Evolutionary conservation across 2,888 invertebrate species (phyloP).

Genomic region (Eulithis testata): DNA sequence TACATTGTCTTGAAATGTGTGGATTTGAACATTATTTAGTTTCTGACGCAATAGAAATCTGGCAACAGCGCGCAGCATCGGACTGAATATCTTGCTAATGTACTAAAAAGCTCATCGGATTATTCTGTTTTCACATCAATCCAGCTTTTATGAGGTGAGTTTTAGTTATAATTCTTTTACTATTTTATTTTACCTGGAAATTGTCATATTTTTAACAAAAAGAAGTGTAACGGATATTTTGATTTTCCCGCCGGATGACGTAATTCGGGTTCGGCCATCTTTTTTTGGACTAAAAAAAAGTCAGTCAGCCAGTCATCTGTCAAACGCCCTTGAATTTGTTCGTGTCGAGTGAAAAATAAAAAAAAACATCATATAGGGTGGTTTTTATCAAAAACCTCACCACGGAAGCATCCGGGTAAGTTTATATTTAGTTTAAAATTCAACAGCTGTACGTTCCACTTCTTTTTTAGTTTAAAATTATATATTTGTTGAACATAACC

Average conservation of each 20-base stretch:
- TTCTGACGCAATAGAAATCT: slow-evolving; percentile 82
- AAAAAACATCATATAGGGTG: slow-evolving; percentile 60
- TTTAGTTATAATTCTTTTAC: slow-evolving; percentile 20
- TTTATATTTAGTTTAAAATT: slow-evolving; percentile 43
- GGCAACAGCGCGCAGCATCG: slow-evolving; percentile 78
- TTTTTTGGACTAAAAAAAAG: slow-evolving; percentile 54
- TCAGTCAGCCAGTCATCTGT: slow-evolving; percentile 67
- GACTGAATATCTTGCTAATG: slow-evolving; percentile 72
- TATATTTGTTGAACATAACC: slow-evolving; percentile 53
- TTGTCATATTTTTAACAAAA: slow-evolving; percentile 32
- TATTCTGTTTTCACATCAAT: slow-evolving; percentile 54
- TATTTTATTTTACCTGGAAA: slow-evolving; percentile 6
- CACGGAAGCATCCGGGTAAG: slow-evolving; percentile 83
- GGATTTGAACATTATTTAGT: slow-evolving; percentile 70
- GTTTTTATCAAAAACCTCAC: slow-evolving; percentile 62
- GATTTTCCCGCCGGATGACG: slow-evolving; percentile 79
- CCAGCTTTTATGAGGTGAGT: slow-evolving; percentile 74
- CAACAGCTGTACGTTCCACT: slow-evolving; percentile 44
- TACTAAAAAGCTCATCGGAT: slow-evolving; percentile 63
- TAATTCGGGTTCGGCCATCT: slow-evolving; percentile 72
- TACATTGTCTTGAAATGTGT: slow-evolving; percentile 75
- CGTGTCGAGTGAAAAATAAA: slow-evolving; percentile 65
- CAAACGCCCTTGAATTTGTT: slow-evolving; percentile 63
- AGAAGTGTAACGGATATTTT: slow-evolving; percentile 61
- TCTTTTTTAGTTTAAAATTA: slow-evolving; percentile 44